Conservation (phyloP, 2,888 invertebrate species). For the Xestobium rufovillosum region DNA sequence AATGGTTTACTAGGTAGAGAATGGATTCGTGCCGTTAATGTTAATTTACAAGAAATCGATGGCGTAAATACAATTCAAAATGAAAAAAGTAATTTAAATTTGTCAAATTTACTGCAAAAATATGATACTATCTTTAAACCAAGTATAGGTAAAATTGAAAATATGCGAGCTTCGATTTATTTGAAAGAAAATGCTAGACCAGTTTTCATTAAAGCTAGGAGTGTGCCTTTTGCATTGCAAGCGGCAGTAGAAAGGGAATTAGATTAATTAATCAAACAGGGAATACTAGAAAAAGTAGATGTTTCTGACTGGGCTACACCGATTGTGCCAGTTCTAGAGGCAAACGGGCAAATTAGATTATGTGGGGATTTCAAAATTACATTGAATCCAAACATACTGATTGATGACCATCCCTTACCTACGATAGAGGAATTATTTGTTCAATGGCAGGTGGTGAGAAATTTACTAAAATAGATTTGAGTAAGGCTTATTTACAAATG, state of each 20-base stretch:
- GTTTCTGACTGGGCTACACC: slow-evolving; percentile 33
- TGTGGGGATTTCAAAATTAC: slow-evolving; percentile 2
- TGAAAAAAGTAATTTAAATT: too few relatives aligned
- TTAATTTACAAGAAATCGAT: slow-evolving; percentile 4
- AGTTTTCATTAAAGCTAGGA: slow-evolving; percentile 18
- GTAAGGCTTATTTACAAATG: slow-evolving; percentile 32
- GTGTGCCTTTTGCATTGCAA: slow-evolving; percentile 19
- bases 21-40: background rate
- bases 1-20: slow-evolving; percentile 8
- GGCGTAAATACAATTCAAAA: slow-evolving; percentile 9
- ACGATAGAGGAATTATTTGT: slow-evolving; percentile 21
- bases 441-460: slow-evolving; percentile 26
- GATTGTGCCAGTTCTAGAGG: slow-evolving; percentile 30
- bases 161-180: slow-evolving; percentile 9
- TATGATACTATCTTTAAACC: slow-evolving; percentile 7
- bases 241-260: slow-evolving; percentile 14
- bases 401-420: slow-evolving; percentile 24
- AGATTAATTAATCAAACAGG: slow-evolving; percentile 16
- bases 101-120: background rate
- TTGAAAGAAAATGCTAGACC: slow-evolving; percentile 15
- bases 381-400: slow-evolving; percentile 23
- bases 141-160: slow-evolving; percentile 17
- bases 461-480: slow-evolving; percentile 25
- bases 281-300: slow-evolving; percentile 23
- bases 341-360: background rate